Conservation (phyloP, 2,113 vertebrate species). For the Gadus chalcogrammus region DNA sequence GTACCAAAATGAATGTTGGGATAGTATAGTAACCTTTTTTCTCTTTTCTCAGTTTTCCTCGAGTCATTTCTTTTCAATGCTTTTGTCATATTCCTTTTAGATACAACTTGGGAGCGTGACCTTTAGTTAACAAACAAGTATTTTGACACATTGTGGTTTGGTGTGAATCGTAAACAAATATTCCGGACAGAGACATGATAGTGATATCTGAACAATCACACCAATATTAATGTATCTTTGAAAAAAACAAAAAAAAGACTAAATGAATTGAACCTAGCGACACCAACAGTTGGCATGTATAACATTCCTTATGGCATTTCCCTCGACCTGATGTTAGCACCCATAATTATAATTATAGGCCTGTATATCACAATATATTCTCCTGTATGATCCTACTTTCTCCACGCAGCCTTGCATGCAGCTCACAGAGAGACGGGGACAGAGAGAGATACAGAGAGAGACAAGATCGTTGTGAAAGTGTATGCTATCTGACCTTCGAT, state of each 20-base stretch:
- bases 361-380: no score
- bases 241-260: constrained; percentile 24
- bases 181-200: constrained; percentile 6
- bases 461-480: neutral
- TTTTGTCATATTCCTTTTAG: neutral
- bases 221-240: constrained; percentile 14
- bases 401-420: no score
- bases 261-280: constrained; percentile 21
- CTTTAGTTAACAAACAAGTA: neutral
- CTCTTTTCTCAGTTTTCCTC: constrained; percentile 33
- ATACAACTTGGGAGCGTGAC: neutral
- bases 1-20: constrained; percentile 43
- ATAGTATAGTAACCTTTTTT: neutral
- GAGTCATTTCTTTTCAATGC: constrained; percentile 26
- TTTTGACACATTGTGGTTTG: neutral
- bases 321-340: constrained; percentile 1
- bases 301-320: constrained; percentile 47
- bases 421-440: no score
- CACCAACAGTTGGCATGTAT: constrained; percentile 33
- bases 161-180: constrained; percentile 7
- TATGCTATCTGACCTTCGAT: neutral
- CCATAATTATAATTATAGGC: constrained; percentile 2
- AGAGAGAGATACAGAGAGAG: no score
- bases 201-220: constrained; percentile 11
- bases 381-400: no score